phyloP scores from a whole-genome alignment of 2,888 invertebrate species.

The Papilio protenor region DNA sequence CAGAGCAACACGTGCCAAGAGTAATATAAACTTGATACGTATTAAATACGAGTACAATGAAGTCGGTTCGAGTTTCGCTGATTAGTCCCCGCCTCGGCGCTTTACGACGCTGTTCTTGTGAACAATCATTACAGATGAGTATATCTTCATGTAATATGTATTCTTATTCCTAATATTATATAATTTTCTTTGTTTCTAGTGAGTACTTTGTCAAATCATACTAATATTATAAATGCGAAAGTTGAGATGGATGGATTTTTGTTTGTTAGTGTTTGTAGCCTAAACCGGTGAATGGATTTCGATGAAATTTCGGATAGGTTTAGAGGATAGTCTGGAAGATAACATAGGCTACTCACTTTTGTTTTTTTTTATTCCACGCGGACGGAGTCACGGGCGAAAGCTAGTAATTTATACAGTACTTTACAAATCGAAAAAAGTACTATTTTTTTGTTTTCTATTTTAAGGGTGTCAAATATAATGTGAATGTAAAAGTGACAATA shows the following conservation, averaged over 20 bases:
- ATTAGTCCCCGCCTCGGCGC: slow-evolving; percentile 19
- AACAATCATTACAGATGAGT: slow-evolving; percentile 35
- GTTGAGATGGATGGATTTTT: no score
- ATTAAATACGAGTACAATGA: slow-evolving; percentile 39
- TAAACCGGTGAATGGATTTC: no score
- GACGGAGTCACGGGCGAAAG: no score
- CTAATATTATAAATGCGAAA: no score
- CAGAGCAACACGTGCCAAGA: slow-evolving; percentile 36
- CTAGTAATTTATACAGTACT: no score
- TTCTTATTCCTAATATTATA: not conserved
- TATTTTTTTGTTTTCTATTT: not conserved
- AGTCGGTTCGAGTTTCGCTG: slow-evolving; percentile 38
- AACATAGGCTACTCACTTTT: no score
- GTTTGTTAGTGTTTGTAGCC: no score
- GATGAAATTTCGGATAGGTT: no score
- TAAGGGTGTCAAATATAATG: not conserved
- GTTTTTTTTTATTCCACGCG: no score
- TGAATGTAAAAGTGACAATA: not conserved
- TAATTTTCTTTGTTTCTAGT: slow-evolving; percentile 3
- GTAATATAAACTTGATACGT: slow-evolving; percentile 18
- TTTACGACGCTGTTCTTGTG: slow-evolving; percentile 37
- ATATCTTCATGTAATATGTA: slow-evolving; percentile 1
- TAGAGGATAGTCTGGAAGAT: no score
- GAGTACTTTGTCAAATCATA: not conserved
- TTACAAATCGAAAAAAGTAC: not conserved